Evolutionary conservation across 2,113 vertebrate species (phyloP).

Genomic region (Paedocypris sp.): DNA sequence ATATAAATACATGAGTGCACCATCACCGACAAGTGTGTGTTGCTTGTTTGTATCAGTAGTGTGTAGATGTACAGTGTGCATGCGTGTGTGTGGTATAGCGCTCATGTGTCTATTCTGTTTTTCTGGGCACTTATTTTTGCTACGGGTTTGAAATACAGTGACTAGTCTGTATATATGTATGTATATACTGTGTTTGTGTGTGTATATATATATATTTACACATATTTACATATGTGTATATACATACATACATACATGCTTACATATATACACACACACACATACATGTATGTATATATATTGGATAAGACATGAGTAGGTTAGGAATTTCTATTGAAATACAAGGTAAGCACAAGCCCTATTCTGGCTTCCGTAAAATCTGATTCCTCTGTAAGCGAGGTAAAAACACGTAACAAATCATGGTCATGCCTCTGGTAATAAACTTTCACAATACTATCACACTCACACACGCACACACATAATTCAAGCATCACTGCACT

Average conservation of each 20-base stretch:
- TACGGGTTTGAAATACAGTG: slow-evolving; percentile 68
- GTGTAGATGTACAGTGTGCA: slow-evolving; percentile 24
- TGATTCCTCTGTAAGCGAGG: slow-evolving; percentile 46
- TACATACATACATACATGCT: too few species aligned
- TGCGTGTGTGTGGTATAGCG: slow-evolving; percentile 13
- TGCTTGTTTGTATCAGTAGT: slow-evolving; percentile 27
- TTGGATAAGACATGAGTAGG: slow-evolving; percentile 51
- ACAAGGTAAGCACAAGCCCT: slow-evolving; percentile 37
- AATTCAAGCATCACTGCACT: slow-evolving; percentile 1
- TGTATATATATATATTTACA: slow-evolving; percentile 11
- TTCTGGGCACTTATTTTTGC: slow-evolving; percentile 71
- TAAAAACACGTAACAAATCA: slow-evolving; percentile 46
- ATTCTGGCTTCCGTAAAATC: slow-evolving; percentile 30
- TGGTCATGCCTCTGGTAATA: slow-evolving; percentile 25
- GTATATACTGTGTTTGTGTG: too few species aligned
- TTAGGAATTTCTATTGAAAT: slow-evolving; percentile 51
- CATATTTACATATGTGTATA: slow-evolving; percentile 18
- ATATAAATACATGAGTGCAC: slow-evolving; percentile 36
- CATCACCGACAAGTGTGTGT: slow-evolving; percentile 29
- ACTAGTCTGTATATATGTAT: slow-evolving; percentile 57
- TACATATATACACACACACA: slow-evolving; percentile 7
- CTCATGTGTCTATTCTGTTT: slow-evolving; percentile 44
- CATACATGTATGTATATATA: slow-evolving; percentile 26
- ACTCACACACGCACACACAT: background rate
- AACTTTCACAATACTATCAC: slow-evolving; percentile 19